Percentiles rank a stretch among this genome's conserved stretches.
Evolutionary conservation across 2,113 vertebrate genomes (phyloP).

Genomic region (Epinephelus cyanopodus): DNA sequence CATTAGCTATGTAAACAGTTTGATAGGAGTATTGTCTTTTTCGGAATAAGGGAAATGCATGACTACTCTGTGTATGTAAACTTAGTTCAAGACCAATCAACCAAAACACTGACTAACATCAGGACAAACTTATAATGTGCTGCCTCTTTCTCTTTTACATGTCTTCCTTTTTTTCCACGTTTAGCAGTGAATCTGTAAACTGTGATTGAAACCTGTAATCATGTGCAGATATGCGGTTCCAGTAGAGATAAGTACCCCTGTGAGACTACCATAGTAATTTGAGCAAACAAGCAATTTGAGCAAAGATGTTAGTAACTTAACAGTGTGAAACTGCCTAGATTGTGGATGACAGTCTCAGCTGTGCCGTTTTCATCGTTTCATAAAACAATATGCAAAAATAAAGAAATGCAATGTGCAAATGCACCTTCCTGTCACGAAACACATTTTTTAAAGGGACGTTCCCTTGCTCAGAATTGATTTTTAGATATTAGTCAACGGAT

Average conservation of each 20-base stretch:
- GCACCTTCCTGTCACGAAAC: neutral
- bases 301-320: slow-evolving; percentile 43
- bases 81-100: neutral
- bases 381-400: neutral
- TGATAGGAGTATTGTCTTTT: too few species aligned
- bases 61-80: too few species aligned
- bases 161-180: neutral
- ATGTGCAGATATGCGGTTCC: slow-evolving; percentile 48
- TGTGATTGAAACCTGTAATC: slow-evolving; percentile 69
- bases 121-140: neutral
- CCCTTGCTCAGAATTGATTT: neutral
- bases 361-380: neutral
- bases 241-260: slow-evolving; percentile 47
- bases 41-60: too few species aligned
- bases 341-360: slow-evolving; percentile 22
- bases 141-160: neutral
- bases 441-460: neutral
- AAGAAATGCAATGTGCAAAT: neutral
- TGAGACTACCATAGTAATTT: slow-evolving; percentile 54
- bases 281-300: slow-evolving; percentile 68
- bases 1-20: too few species aligned
- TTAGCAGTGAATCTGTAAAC: slow-evolving; percentile 45
- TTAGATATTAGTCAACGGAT: neutral
- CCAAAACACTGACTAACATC: neutral
- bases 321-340: slow-evolving; percentile 48